Percentiles rank a stretch among this genome's conserved stretches.
These are phyloP conservation scores for Octodon degus DNA, from an alignment of 2,113 vertebrate species.

Conservation along the genomic window DNA sequence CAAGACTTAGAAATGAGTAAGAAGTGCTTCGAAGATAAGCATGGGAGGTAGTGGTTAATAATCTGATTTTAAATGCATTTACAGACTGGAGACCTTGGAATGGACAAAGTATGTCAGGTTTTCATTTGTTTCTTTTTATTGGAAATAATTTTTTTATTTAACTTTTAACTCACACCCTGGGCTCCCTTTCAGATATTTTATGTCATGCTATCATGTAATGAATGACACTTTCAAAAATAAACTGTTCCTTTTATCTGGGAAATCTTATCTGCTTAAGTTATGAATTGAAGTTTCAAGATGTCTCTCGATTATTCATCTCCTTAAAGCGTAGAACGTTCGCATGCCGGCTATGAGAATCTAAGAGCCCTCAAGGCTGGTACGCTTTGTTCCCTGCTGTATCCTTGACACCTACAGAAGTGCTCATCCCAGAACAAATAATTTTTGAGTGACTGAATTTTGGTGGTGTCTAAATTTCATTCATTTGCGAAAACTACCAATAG, in stretches of 20 bases:
- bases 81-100: constrained; percentile 12
- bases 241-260: neutral
- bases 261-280: neutral
- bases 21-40: constrained; percentile 51
- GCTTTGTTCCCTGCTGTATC: neutral
- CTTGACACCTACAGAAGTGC: neutral
- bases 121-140: neutral
- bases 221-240: neutral
- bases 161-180: neutral
- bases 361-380: neutral
- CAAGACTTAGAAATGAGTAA: constrained; percentile 61
- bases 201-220: neutral
- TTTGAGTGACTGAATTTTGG: neutral
- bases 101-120: neutral
- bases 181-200: neutral
- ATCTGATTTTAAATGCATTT: constrained; percentile 61
- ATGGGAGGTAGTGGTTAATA: constrained; percentile 24
- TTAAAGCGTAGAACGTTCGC: neutral
- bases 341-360: neutral
- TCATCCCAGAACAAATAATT: neutral
- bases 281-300: constrained; percentile 10
- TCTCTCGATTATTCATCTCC: neutral
- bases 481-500: neutral
- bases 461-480: neutral
- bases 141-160: constrained; percentile 26